These are phyloP conservation scores for Acleris cristana DNA, from an alignment of 2,888 invertebrate species.

Conservation along the genomic window DNA sequence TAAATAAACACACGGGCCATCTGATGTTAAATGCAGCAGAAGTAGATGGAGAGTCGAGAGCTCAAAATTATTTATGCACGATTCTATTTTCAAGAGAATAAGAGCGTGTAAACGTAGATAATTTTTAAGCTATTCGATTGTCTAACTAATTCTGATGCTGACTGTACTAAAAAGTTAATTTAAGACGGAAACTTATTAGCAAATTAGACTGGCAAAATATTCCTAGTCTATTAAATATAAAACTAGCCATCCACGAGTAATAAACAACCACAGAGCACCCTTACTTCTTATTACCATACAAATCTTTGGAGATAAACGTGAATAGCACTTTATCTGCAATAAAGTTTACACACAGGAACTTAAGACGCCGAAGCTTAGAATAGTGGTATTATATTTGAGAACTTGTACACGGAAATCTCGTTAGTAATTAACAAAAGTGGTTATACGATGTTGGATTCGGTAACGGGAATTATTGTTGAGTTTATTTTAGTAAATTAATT, in stretches of 20 bases:
- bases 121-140: no score
- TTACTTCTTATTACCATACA: background rate
- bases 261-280: background rate
- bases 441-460: background rate
- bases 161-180: no score
- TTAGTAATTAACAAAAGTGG: slow-evolving; percentile 42
- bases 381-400: slow-evolving; percentile 35
- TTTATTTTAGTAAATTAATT: no score
- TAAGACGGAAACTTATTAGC: no score
- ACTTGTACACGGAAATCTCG: slow-evolving; percentile 49
- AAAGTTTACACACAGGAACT: background rate
- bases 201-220: background rate
- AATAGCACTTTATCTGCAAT: background rate
- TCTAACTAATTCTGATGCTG: no score
- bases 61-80: no score
- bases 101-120: no score
- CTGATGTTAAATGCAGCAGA: no score
- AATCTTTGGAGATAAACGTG: background rate
- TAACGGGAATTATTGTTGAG: background rate
- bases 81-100: no score
- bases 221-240: background rate
- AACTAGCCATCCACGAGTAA: background rate
- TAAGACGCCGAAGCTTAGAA: slow-evolving; percentile 5
- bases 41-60: no score
- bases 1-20: no score